These are phyloP conservation scores for Dasypolia templi DNA, from an alignment of 2,888 invertebrate genomes.

Conservation along the genomic window DNA sequence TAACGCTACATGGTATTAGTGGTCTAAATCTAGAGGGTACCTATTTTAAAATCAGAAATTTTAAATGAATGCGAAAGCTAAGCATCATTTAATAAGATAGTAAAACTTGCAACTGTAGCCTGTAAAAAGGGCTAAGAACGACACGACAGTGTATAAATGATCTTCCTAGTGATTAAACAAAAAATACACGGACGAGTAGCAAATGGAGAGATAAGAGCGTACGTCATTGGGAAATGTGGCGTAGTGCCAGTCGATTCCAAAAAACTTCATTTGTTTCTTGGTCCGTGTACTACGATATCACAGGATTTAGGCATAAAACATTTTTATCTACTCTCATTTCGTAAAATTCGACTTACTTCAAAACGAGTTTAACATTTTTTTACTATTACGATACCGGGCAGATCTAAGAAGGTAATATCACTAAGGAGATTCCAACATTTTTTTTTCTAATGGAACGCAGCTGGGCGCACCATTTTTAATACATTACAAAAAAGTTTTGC, in stretches of 20 bases:
- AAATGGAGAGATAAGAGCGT: conserved; percentile 10
- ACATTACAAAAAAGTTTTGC: too few species aligned
- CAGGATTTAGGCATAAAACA: conserved; percentile 26
- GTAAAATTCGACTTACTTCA: too few species aligned
- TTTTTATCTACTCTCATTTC: too few species aligned
- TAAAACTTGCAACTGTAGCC: neutral
- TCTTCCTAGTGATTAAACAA: conserved; percentile 9
- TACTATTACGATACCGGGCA: too few species aligned
- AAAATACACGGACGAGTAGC: conserved; percentile 9
- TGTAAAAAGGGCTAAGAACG: neutral
- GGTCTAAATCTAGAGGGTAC: neutral
- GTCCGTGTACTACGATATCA: conserved; percentile 25
- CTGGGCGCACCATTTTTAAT: too few species aligned
- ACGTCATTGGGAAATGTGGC: neutral
- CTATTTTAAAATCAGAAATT: neutral
- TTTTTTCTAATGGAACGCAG: too few species aligned
- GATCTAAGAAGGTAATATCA: too few species aligned
- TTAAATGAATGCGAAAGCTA: neutral
- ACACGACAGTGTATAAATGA: neutral
- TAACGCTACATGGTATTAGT: neutral
- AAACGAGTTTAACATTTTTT: too few species aligned
- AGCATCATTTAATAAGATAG: neutral
- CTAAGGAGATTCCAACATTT: too few species aligned
- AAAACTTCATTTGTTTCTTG: neutral
- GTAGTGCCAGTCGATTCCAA: neutral